phyloP scores from a whole-genome alignment of 2,113 vertebrate species.

The Leucopternis melanops region DNA sequence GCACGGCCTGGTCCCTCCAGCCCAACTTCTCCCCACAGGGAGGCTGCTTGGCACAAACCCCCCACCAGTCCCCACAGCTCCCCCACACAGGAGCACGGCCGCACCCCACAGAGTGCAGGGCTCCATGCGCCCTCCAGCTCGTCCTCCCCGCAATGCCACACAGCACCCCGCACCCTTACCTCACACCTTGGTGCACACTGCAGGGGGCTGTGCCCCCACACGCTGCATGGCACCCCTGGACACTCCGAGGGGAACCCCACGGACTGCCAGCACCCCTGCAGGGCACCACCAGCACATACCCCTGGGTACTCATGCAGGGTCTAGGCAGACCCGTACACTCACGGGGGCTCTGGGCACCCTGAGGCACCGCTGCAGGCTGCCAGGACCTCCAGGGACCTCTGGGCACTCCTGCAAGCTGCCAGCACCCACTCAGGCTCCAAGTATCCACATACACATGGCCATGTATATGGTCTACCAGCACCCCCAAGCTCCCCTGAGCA shows the following conservation, averaged over 20 bases:
- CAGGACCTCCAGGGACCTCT: background rate
- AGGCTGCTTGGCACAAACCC: background rate
- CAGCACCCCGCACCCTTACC: background rate
- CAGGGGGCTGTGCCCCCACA: accelerated
- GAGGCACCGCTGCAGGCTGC: too few relatives aligned
- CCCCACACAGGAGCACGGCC: background rate
- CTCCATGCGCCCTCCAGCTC: background rate
- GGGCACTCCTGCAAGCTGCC: background rate
- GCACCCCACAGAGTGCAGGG: background rate
- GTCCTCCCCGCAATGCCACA: background rate
- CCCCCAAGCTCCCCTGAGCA: background rate
- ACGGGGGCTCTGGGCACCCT: accelerated
- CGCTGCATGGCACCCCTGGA: background rate
- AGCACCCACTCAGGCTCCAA: background rate
- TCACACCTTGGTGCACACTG: background rate
- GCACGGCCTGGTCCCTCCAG: accelerated
- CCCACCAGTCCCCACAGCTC: too few relatives aligned
- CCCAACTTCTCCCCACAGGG: accelerated
- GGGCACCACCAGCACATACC: background rate
- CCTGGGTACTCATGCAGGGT: background rate
- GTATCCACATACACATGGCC: accelerated
- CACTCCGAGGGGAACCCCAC: accelerated
- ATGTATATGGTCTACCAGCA: accelerated
- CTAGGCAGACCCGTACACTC: too few relatives aligned
- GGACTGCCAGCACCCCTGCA: background rate